Conservation (phyloP, 92 coral and sea anemone genomes). For the Blastomussa wellsi region DNA sequence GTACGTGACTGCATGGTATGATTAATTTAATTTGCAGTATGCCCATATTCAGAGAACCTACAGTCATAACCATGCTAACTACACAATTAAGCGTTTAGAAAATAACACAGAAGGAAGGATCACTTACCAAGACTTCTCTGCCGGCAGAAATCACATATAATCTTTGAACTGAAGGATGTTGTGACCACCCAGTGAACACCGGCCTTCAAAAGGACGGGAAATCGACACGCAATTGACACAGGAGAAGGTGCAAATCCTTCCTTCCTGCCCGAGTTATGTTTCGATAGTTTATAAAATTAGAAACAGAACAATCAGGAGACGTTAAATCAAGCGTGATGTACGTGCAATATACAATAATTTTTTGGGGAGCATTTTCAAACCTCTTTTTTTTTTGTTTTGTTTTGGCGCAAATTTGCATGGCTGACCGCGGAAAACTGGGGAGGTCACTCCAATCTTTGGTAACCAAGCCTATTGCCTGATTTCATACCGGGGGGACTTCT, state of each 20-base stretch:
- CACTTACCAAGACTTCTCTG: conserved; percentile 1
- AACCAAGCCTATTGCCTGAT: too few relatives aligned
- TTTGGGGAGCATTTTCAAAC: not conserved
- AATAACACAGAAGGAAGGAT: not conserved
- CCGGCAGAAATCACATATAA: not conserved
- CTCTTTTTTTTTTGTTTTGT: too few relatives aligned
- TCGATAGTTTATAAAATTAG: not conserved
- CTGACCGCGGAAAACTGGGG: too few relatives aligned
- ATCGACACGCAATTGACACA: not conserved
- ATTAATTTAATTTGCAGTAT: not conserved
- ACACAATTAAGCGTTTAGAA: not conserved
- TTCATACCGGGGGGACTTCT: too few relatives aligned
- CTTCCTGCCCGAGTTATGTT: not conserved
- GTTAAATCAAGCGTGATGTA: not conserved
- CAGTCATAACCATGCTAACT: not conserved
- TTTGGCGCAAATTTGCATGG: too few relatives aligned
- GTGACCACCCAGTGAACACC: not conserved
- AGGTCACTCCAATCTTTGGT: too few relatives aligned
- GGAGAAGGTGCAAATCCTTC: not conserved
- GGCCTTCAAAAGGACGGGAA: not conserved
- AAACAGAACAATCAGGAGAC: not conserved
- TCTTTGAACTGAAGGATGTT: not conserved
- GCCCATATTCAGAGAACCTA: not conserved
- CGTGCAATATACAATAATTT: not conserved
- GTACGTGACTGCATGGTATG: not conserved